Evolutionary conservation across 2,888 invertebrate species (phyloP).

Genomic region (Drosophila histrio): DNA sequence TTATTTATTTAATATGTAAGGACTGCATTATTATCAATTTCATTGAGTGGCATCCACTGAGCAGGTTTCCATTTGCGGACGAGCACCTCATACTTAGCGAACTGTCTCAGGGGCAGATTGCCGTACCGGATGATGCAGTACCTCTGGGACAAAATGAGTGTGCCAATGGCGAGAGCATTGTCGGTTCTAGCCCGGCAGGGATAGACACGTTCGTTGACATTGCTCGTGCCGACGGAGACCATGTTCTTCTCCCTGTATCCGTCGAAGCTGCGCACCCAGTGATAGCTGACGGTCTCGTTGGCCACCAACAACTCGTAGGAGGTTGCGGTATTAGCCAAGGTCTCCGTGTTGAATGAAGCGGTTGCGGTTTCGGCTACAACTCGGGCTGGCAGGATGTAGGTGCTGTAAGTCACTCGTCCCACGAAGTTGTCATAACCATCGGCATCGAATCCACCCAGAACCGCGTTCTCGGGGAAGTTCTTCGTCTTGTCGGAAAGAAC

Average conservation of each 20-base stretch:
- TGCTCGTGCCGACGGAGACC: slow-evolving; percentile 48
- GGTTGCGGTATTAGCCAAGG: rapidly evolving
- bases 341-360: slow-evolving; percentile 33
- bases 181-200: slow-evolving; percentile 34
- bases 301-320: not conserved
- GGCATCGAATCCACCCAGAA: slow-evolving; percentile 49
- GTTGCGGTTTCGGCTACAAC: slow-evolving; percentile 43
- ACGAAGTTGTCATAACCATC: slow-evolving; percentile 56
- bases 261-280: slow-evolving; percentile 50
- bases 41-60: not conserved
- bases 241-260: slow-evolving; percentile 38
- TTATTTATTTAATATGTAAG: no score
- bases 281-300: slow-evolving; percentile 27
- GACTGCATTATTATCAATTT: no score
- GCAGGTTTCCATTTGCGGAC: slow-evolving; percentile 10
- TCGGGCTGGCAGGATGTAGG: slow-evolving; percentile 45
- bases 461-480: slow-evolving; percentile 37
- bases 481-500: slow-evolving; percentile 1
- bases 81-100: slow-evolving; percentile 45
- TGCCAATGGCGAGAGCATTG: slow-evolving; percentile 33
- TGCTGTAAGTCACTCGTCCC: slow-evolving; percentile 29
- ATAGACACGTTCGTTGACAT: slow-evolving; percentile 30
- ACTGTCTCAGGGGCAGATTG: not conserved
- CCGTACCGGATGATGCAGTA: slow-evolving; percentile 28
- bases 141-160: slow-evolving; percentile 1